phyloP scores from a whole-genome alignment of 2,113 vertebrate genomes.

The Telmatochromis brachygnathus region DNA sequence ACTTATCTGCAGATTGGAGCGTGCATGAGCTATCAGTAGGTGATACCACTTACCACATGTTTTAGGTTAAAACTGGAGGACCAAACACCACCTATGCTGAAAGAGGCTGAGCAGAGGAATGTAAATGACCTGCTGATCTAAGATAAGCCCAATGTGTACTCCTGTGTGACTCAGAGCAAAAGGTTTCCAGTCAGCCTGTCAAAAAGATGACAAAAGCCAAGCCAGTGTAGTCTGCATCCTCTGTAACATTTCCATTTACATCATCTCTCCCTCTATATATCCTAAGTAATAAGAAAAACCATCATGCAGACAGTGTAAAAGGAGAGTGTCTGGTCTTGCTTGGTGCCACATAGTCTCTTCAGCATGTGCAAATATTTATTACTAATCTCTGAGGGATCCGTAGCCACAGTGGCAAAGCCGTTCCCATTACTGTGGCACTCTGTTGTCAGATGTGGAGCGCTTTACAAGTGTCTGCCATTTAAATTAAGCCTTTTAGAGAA shows the following conservation, averaged over 20 bases:
- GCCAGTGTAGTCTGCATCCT: neutral
- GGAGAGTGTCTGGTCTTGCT: neutral
- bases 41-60: conserved; percentile 20
- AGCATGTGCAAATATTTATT: conserved; percentile 37
- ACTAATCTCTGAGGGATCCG: conserved; percentile 12
- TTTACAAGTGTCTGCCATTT: neutral
- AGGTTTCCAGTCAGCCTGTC: conserved; percentile 12
- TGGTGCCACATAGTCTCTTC: neutral
- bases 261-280: neutral
- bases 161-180: neutral
- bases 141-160: conserved; percentile 4
- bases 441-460: neutral
- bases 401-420: neutral
- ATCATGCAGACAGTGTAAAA: neutral
- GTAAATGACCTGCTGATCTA: conserved; percentile 35
- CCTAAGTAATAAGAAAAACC: neutral
- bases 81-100: conserved; percentile 10
- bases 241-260: neutral
- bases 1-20: neutral
- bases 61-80: neutral
- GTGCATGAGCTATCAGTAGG: neutral
- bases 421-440: neutral
- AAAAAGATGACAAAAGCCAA: neutral
- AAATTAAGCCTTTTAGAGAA: neutral
- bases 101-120: conserved; percentile 36